These are phyloP conservation scores for Crypturellus undulatus DNA, from an alignment of 2,113 vertebrate species.

Conservation along the genomic window DNA sequence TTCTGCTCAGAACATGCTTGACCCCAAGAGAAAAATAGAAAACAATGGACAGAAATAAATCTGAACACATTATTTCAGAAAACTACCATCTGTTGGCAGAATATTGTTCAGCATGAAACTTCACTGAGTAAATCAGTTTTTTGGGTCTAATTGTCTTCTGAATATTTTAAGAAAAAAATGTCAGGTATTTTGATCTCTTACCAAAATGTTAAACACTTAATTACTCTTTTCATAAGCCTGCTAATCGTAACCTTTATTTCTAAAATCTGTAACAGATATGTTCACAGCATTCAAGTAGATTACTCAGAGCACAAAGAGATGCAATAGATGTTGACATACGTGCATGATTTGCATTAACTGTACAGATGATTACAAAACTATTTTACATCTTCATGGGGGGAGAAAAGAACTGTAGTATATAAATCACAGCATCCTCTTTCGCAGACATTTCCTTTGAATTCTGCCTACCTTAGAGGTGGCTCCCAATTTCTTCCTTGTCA, in stretches of 20 bases:
- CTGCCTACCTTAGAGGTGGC: background rate
- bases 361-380: background rate
- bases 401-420: background rate
- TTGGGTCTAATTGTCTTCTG: background rate
- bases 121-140: background rate
- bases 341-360: background rate
- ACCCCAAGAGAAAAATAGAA: background rate
- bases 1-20: background rate
- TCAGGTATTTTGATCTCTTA: no score
- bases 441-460: background rate
- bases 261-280: background rate
- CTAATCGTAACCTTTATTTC: background rate
- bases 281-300: slow-evolving; percentile 1
- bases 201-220: slow-evolving; percentile 4
- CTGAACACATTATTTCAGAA: background rate
- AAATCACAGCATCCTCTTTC: background rate
- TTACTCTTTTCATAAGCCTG: slow-evolving; percentile 5
- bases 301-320: background rate
- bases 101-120: background rate
- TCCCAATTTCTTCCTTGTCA: background rate
- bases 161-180: background rate
- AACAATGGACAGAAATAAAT: background rate
- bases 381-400: background rate
- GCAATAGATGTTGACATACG: background rate
- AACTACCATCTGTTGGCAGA: slow-evolving; percentile 16